phyloP scores from a whole-genome alignment of 2,888 invertebrate genomes.

The Heterodera filipjevi region DNA sequence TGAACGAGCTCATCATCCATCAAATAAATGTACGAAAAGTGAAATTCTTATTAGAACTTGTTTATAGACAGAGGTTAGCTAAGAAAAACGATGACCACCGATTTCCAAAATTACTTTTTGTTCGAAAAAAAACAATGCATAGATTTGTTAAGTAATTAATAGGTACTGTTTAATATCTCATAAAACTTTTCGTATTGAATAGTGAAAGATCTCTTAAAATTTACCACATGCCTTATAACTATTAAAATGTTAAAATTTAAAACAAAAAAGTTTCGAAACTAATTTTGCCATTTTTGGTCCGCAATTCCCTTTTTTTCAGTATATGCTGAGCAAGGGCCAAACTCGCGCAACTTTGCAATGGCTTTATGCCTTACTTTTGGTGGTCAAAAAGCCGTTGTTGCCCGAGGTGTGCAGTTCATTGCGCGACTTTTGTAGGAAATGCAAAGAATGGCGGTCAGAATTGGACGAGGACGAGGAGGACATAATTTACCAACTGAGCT shows the following conservation, averaged over 20 bases:
- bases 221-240: too few species aligned
- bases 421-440: slow-evolving; percentile 74
- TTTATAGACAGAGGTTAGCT: too few species aligned
- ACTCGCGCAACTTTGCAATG: slow-evolving; percentile 67
- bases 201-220: too few species aligned
- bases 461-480: slow-evolving; percentile 46
- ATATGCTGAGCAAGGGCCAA: slow-evolving; percentile 41
- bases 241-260: too few species aligned
- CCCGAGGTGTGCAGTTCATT: slow-evolving; percentile 75
- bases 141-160: too few species aligned
- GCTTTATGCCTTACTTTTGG: slow-evolving; percentile 76
- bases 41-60: too few species aligned
- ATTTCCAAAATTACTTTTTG: too few species aligned
- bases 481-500: slow-evolving; percentile 41
- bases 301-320: slow-evolving; percentile 38
- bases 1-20: slow-evolving; percentile 26
- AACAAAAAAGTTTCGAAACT: too few species aligned
- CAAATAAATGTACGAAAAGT: slow-evolving; percentile 8
- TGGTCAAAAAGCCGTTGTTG: slow-evolving; percentile 74
- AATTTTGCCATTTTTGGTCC: neutral
- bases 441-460: slow-evolving; percentile 67
- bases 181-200: too few species aligned
- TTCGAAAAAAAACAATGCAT: too few species aligned
- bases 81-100: too few species aligned
- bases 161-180: too few species aligned